Evolutionary conservation across 2,888 invertebrate species (phyloP), one percentile per base, ranked within the genome.

Genomic region (Eupelmus urozonus): DNA sequence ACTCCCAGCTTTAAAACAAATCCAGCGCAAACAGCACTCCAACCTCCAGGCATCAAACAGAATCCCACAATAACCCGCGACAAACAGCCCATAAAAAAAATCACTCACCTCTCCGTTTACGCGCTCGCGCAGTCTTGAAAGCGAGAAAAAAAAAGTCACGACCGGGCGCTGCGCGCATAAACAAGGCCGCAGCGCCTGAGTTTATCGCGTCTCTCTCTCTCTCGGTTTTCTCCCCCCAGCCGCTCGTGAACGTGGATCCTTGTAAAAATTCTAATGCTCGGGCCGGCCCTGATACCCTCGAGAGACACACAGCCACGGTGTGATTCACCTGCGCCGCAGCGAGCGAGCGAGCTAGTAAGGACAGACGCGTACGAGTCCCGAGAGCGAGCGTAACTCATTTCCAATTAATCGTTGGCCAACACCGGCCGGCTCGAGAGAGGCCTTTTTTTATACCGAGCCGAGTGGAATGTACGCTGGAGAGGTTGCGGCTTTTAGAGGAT

Each of bases 251-350:
- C 20, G 53, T 20, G 67, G 76, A 65, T 74, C 74, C 78, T 78
- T 78, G 78, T 74, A 70, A 75, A 74, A 78, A 74, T 78, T 75
- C 63, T 69, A 78, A 78, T 72, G 60, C 70, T 65, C 57, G 55
- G n/a, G 9, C 18, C 59, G 72, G 60, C 67, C 72, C 53, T 73
- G 76, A 63, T 71, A 42, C 62, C 70, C 70, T 59, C 75, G 53
- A 60, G 57, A 69, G 20, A 49, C 16, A 29, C 11, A 7, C 13
- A 34, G 18, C n/a, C 7, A 27, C 2, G 45, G 66, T 34, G 73
- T 74, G 74, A 74, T 59, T 74, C 74, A 74, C 74, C 62, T 40
- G 67, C 5, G 25, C 20, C 45, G 40, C 55, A 40, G 16, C 57
- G 20, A 18, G n/a, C n/a, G 65, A 40, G 45, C 57, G 40, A 18